Percentiles rank a stretch among this genome's conserved stretches.
These are phyloP conservation scores for Phaenicophaeus curvirostris DNA, from an alignment of 2,797 vertebrate species.

Conservation along the genomic window DNA sequence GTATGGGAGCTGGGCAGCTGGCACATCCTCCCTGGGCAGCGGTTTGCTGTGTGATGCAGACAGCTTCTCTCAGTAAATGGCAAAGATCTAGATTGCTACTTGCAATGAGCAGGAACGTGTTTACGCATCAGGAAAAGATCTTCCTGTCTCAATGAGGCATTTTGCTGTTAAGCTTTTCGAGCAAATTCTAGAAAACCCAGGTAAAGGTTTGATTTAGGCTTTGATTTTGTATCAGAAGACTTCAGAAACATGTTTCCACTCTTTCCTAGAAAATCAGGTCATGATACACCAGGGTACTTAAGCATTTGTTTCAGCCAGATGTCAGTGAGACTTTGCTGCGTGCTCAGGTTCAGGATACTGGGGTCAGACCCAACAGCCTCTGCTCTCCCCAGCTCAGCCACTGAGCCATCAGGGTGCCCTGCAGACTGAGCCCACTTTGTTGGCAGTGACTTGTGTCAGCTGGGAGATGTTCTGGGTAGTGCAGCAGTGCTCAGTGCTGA, in stretches of 20 bases:
- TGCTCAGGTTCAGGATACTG: fast-evolving
- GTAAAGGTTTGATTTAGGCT: not conserved
- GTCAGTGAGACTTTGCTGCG: not conserved
- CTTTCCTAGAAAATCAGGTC: not conserved
- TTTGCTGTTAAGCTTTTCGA: not conserved
- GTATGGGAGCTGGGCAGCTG: not conserved
- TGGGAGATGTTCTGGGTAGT: not conserved
- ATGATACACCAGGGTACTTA: not conserved
- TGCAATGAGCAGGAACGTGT: fast-evolving
- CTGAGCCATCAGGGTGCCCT: not conserved
- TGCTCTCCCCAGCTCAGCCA: fast-evolving
- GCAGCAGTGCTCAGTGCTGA: not conserved
- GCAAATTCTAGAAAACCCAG: not conserved
- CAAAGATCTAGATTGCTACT: not conserved
- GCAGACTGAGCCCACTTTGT: not conserved
- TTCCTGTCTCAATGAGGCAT: not conserved
- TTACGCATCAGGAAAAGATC: not conserved
- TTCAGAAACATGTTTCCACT: not conserved
- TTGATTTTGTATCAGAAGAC: not conserved
- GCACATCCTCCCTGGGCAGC: not conserved
- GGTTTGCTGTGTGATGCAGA: not conserved
- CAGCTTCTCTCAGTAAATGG: not conserved
- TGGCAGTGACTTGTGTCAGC: not conserved
- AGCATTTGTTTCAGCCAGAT: not conserved
- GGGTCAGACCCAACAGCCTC: not conserved